phyloP scores from a whole-genome alignment of 2,113 vertebrate genomes.

The Orientallactaga bullata region DNA sequence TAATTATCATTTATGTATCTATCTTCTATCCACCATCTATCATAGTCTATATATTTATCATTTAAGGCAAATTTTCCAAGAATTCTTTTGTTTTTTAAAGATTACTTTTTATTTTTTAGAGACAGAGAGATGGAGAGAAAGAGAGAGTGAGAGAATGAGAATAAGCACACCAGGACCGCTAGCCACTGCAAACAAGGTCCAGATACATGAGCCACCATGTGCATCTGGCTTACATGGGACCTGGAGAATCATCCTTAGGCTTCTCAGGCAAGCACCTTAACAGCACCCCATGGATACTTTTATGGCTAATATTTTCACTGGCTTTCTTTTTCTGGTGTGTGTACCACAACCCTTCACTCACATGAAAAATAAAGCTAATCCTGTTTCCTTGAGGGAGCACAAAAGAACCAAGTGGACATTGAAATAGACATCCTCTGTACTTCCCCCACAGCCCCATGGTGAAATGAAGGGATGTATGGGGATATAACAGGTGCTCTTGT shows the following conservation, averaged over 20 bases:
- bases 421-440: neutral
- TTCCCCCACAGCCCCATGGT: neutral
- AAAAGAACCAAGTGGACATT: neutral
- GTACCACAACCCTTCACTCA: neutral
- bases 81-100: neutral
- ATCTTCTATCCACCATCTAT: neutral
- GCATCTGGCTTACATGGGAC: no score
- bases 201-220: no score
- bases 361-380: constrained; percentile 15
- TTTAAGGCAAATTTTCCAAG: neutral
- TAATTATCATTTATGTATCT: no score
- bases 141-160: no score
- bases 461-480: neutral
- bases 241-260: no score
- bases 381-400: neutral
- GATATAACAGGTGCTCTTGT: neutral
- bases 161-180: no score
- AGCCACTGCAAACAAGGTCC: no score
- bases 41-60: neutral
- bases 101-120: no score
- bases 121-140: no score
- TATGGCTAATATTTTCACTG: constrained; percentile 9
- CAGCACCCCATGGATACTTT: neutral
- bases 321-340: neutral
- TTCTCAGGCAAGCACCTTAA: no score